phyloP scores from a whole-genome alignment of 1,140 invertebrate genomes.

The Zaprionus africanus region DNA sequence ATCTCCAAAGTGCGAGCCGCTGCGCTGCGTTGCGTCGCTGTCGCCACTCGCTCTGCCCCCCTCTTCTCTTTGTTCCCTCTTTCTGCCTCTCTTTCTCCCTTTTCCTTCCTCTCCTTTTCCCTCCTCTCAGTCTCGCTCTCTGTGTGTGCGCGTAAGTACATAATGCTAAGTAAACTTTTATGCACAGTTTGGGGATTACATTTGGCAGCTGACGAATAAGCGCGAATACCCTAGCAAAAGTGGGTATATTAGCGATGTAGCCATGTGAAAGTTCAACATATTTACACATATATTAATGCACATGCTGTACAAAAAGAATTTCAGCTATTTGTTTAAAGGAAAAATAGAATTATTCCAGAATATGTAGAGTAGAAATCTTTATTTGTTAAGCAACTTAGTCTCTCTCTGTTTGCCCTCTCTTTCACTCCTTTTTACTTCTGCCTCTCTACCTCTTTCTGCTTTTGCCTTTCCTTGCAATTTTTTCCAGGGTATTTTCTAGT shows the following conservation, averaged over 20 bases:
- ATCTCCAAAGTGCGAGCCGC: slow-evolving; percentile 27
- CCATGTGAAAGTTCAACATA: neutral
- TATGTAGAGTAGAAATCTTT: too few species aligned
- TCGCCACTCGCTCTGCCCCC: neutral
- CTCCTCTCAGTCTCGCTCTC: neutral
- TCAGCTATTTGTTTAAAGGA: too few species aligned
- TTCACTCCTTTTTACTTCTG: neutral
- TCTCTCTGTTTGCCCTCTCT: neutral
- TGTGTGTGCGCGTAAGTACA: slow-evolving; percentile 3
- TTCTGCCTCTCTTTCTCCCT: neutral
- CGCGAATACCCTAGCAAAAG: slow-evolving; percentile 20
- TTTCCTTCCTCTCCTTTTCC: neutral
- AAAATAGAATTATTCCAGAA: too few species aligned
- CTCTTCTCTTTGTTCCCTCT: neutral
- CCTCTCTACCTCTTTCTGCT: neutral
- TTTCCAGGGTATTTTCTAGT: neutral
- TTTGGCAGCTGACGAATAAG: slow-evolving; percentile 25
- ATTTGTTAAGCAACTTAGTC: too few species aligned
- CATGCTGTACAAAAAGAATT: too few species aligned
- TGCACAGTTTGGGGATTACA: slow-evolving; percentile 41
- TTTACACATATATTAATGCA: neutral
- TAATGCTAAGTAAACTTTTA: slow-evolving; percentile 42
- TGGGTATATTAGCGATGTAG: neutral
- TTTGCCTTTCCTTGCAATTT: neutral
- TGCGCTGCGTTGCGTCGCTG: too few species aligned